Evolutionary conservation across 2,113 vertebrate genomes (phyloP), one percentile per base, ranked within the genome.

Genomic region (Psittacula cyanocephala): DNA sequence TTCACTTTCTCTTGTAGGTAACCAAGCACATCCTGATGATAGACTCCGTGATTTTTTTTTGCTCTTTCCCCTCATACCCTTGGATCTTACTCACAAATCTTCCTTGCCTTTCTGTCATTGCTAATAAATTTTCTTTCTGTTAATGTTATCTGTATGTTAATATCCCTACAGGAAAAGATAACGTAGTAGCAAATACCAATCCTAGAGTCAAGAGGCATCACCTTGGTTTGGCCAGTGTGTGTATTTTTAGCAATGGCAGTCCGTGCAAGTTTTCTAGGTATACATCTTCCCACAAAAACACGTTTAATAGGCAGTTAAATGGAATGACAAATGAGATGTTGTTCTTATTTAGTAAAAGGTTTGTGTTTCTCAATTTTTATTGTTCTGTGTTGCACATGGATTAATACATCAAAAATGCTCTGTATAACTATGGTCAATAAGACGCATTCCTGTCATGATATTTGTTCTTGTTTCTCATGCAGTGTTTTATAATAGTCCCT

Each of bases 21-120:
- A 57, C 81, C 72, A 35, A 49, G 81, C 85, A 88, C 59, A 91
- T 20, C 28, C 37, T 74, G 92, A 92, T 87, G 77, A 90, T 95
- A 93, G 83, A 65, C 50, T 86, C 88, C 83, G 60, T 87, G 70
- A 81, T 87, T 75, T 55, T 92, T 92, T 88, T 89, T 91, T 91
- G 81, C 78, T 79, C 94, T 92, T 94, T 93, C 68, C 71, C 88
- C 86, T 94, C 91, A 69, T 86, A 91, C 64, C 77, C 64, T 81
- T 88, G 75, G 80, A 84, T 92, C 89, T 94, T 70, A 39, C 81
- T 84, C 25, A 15, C 79, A 82, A 50, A 78, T 87, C 57, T 91
- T 86, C 78, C 43, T 87, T 74, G 18, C 49, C 67, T 71, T 91
- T 71, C 81, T 94, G 93, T 94, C 87, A 53, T 37, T 47, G 57